Evolutionary conservation across 2,888 invertebrate species (phyloP).

Genomic region (Tethea ocularis): DNA sequence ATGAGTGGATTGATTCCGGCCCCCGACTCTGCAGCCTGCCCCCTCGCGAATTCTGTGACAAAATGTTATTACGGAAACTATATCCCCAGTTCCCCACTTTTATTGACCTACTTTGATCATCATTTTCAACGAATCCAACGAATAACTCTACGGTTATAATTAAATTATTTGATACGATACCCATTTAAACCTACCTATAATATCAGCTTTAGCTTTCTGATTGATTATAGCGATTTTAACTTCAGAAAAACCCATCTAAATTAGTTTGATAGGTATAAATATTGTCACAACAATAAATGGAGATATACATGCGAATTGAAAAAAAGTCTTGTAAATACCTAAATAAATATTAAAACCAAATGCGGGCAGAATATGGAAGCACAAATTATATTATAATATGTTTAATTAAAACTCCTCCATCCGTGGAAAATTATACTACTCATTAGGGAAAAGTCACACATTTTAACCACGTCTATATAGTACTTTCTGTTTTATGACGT

Average conservation of each 20-base stretch:
- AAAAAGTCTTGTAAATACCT: too few species aligned
- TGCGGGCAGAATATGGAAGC: slow-evolving; percentile 6
- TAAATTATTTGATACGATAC: not conserved
- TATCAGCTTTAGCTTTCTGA: slow-evolving; percentile 19
- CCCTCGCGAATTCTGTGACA: slow-evolving; percentile 57
- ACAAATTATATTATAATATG: slow-evolving; percentile 19
- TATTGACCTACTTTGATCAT: slow-evolving; percentile 56
- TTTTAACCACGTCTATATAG: not conserved
- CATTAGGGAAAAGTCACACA: slow-evolving; percentile 9
- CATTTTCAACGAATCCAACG: slow-evolving; percentile 44
- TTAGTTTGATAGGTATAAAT: too few species aligned
- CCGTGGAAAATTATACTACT: slow-evolving; percentile 5
- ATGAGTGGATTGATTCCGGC: slow-evolving; percentile 78
- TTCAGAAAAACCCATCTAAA: not conserved
- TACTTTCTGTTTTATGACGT: not conserved
- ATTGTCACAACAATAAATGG: too few species aligned
- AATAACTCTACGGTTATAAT: not conserved
- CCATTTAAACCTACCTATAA: too few species aligned
- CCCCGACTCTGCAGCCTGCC: slow-evolving; percentile 31
- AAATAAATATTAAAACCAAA: too few species aligned
- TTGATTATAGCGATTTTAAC: slow-evolving; percentile 17
- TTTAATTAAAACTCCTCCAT: slow-evolving; percentile 26
- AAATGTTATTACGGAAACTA: slow-evolving; percentile 73
- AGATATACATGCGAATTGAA: too few species aligned
- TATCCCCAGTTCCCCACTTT: slow-evolving; percentile 43